A percentile compares a stretch with the other conserved stretches of the same genome.
These are phyloP conservation scores for Blastobasis lacticolella DNA, from an alignment of 2,888 invertebrate species.

Conservation along the genomic window DNA sequence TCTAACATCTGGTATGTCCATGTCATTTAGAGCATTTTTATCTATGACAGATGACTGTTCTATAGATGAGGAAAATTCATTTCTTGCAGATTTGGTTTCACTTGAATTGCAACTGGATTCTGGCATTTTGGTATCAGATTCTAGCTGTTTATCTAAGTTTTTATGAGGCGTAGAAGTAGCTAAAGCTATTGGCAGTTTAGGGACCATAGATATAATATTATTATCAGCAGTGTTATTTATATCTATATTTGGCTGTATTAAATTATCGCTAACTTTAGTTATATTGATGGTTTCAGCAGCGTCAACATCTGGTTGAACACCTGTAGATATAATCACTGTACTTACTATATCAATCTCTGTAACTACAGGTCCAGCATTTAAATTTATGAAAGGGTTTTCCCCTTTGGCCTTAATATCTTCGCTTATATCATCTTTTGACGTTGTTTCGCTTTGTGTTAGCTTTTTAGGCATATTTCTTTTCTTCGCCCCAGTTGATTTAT, in stretches of 20 bases:
- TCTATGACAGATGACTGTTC: not conserved
- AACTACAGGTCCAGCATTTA: slow-evolving; percentile 3
- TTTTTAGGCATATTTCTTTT: not conserved
- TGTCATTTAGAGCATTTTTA: slow-evolving; percentile 20
- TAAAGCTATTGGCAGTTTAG: slow-evolving; percentile 27
- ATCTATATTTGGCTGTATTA: slow-evolving; percentile 5
- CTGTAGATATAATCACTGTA: slow-evolving; percentile 48
- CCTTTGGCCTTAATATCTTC: not conserved
- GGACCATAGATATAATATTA: slow-evolving; percentile 2
- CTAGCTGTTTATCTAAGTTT: slow-evolving; percentile 14
- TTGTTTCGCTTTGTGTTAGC: too few species aligned
- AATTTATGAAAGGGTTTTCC: not conserved
- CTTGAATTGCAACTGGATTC: slow-evolving; percentile 18
- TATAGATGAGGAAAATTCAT: slow-evolving; percentile 19
- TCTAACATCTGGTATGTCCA: slow-evolving; percentile 53
- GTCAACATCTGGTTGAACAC: slow-evolving; percentile 27
- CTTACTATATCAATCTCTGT: slow-evolving; percentile 30
- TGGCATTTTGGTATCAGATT: slow-evolving; percentile 9
- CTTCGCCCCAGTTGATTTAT: not conserved
- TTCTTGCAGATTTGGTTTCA: slow-evolving; percentile 14
- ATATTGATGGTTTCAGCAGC: not conserved
- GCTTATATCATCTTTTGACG: not conserved
- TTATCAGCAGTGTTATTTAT: too few species aligned
- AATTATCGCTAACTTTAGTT: slow-evolving; percentile 2
- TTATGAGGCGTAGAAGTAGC: slow-evolving; percentile 60